These are phyloP conservation scores for Vireo altiloquus DNA, from an alignment of 2,113 vertebrate species.

Conservation along the genomic window DNA sequence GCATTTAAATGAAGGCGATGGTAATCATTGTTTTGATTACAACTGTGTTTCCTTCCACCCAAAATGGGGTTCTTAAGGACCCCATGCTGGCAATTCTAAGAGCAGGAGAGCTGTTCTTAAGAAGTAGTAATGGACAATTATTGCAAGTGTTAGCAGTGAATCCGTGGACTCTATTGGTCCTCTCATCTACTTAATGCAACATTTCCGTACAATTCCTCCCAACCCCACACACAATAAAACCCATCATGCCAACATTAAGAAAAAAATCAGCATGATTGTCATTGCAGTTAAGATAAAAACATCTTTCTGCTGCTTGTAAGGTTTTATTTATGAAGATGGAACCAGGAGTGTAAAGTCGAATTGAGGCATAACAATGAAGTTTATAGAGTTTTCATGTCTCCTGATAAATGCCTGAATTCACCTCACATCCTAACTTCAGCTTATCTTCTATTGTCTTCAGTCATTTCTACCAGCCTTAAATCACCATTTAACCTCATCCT, in stretches of 20 bases:
- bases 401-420: neutral
- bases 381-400: neutral
- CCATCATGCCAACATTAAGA: neutral
- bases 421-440: neutral
- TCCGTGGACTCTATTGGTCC: neutral
- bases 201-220: neutral
- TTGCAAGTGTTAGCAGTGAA: neutral
- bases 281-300: neutral
- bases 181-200: slow-evolving; percentile 12
- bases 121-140: slow-evolving; percentile 65
- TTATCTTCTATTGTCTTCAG: neutral
- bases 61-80: slow-evolving; percentile 65
- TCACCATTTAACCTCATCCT: neutral
- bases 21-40: slow-evolving; percentile 74
- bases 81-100: slow-evolving; percentile 53
- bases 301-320: neutral
- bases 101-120: slow-evolving; percentile 57
- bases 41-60: slow-evolving; percentile 59
- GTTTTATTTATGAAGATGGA: neutral
- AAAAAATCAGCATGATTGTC: neutral
- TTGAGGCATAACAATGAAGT: neutral
- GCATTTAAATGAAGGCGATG: slow-evolving; percentile 62
- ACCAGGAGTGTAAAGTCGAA: neutral
- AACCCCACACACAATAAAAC: neutral
- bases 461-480: neutral